These are phyloP conservation scores for Casuarius casuarius DNA, from an alignment of 2,113 vertebrate genomes.

Conservation along the genomic window DNA sequence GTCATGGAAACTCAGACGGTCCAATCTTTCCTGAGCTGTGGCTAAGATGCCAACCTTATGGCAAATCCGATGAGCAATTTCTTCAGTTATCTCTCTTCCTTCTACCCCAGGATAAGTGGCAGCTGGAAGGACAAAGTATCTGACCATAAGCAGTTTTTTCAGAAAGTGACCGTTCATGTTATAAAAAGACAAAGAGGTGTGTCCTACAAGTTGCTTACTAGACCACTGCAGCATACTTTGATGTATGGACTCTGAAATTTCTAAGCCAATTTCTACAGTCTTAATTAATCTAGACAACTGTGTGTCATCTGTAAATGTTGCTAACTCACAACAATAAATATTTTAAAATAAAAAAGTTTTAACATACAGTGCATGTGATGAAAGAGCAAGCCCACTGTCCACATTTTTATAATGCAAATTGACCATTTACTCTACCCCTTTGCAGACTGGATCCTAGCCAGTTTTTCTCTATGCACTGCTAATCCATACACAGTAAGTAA, in stretches of 20 bases:
- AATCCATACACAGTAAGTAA: background rate
- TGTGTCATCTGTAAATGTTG: background rate
- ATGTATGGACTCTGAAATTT: background rate
- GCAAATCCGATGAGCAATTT: background rate
- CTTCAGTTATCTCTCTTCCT: background rate
- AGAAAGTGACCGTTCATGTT: background rate
- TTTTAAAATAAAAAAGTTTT: background rate
- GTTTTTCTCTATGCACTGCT: background rate
- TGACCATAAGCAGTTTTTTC: background rate
- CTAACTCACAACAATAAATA: background rate
- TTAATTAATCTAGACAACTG: background rate
- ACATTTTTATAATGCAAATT: background rate
- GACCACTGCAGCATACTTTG: background rate
- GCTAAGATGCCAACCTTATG: background rate
- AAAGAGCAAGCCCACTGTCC: background rate
- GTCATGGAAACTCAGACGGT: background rate
- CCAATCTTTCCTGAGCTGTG: background rate
- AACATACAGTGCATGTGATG: background rate
- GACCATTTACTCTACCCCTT: background rate
- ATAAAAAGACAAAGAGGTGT: background rate
- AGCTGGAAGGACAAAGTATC: background rate
- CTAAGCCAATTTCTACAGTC: background rate
- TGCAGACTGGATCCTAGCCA: background rate
- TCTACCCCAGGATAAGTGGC: background rate
- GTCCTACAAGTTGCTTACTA: background rate